Evolutionary conservation across 1,140 invertebrate species (phyloP).

Genomic region (Callitettix versicolor): DNA sequence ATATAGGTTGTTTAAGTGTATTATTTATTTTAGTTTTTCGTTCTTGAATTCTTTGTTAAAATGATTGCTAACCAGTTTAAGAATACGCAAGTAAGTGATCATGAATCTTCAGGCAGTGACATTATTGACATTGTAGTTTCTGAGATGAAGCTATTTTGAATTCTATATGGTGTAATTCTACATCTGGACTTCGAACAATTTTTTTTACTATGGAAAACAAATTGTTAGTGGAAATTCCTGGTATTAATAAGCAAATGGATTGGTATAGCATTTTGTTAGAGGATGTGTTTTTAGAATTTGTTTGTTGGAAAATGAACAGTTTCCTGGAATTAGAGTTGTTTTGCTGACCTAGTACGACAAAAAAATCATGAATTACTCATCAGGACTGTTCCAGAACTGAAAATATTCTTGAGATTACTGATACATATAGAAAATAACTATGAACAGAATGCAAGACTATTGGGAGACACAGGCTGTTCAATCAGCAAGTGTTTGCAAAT

Average conservation of each 20-base stretch:
- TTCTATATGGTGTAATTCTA: neutral
- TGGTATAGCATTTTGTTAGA: neutral
- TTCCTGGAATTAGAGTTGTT: neutral
- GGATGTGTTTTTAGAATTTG: neutral
- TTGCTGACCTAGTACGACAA: neutral
- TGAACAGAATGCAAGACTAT: conserved; percentile 3
- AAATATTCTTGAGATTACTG: conserved; percentile 5
- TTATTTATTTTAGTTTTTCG: too few relatives aligned
- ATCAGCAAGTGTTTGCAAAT: neutral
- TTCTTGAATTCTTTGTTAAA: too few relatives aligned
- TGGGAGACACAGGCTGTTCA: conserved; percentile 9
- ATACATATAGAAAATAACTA: too few relatives aligned
- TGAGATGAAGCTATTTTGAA: too few relatives aligned
- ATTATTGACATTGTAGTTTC: too few relatives aligned
- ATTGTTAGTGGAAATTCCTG: neutral
- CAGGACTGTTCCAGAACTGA: conserved; percentile 2
- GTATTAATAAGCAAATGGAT: neutral
- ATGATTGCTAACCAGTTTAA: too few relatives aligned
- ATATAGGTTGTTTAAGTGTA: too few relatives aligned
- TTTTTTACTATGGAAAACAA: neutral
- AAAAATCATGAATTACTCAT: neutral
- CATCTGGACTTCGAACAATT: neutral
- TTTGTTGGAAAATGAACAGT: neutral
- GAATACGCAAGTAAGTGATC: too few relatives aligned
- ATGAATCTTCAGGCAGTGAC: too few relatives aligned